Evolutionary conservation across 1,140 invertebrate species (phyloP).

Genomic region (Pseudachorutes palmiensis): DNA sequence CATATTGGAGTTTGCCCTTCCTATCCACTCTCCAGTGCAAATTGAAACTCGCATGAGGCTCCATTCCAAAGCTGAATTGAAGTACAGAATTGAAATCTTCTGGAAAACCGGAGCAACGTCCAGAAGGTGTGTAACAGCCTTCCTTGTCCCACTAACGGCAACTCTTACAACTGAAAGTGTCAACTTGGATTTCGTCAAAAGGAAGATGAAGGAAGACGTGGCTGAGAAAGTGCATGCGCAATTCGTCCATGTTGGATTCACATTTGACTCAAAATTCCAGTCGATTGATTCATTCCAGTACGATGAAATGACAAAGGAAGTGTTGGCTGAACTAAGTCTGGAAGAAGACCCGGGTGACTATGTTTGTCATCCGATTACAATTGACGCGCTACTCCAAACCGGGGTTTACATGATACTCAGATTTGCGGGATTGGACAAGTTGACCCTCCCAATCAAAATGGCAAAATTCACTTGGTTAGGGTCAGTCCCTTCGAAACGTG

Average conservation of each 20-base stretch:
- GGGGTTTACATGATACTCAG: too few species aligned
- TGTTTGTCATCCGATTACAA: constrained; percentile 19
- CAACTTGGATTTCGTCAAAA: not conserved
- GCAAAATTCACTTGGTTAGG: too few species aligned
- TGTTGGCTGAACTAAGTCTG: too few species aligned
- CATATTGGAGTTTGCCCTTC: constrained; percentile 21
- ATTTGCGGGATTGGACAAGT: too few species aligned
- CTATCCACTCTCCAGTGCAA: constrained; percentile 1
- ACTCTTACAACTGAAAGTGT: constrained; percentile 17
- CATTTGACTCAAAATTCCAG: constrained; percentile 23
- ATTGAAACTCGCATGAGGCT: not conserved
- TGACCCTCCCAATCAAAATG: too few species aligned
- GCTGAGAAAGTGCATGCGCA: constrained; percentile 16
- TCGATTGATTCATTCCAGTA: constrained; percentile 14
- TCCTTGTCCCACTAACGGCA: too few species aligned
- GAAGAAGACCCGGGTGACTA: constrained; percentile 13
- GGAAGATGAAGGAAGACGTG: not conserved
- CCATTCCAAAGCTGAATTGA: not conserved
- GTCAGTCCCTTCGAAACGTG: too few species aligned
- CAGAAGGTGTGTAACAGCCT: too few species aligned
- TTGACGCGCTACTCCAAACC: constrained; percentile 28
- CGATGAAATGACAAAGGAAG: too few species aligned
- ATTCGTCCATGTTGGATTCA: constrained; percentile 19
- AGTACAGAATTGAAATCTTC: too few species aligned
- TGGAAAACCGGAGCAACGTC: too few species aligned